Conservation (phyloP, 1,140 invertebrate species). For the Meloidogyne hapla region DNA sequence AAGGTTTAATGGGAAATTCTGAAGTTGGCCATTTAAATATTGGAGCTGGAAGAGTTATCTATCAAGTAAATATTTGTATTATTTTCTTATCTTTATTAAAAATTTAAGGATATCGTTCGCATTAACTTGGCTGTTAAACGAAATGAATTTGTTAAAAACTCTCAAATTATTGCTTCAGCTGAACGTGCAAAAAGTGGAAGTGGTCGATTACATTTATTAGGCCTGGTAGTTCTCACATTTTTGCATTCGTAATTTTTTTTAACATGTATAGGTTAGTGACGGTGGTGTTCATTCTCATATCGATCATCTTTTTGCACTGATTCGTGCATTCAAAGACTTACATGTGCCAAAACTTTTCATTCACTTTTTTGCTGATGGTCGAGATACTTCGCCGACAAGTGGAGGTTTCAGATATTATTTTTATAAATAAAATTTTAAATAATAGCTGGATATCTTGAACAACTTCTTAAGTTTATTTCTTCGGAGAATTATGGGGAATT, state of each 20-base stretch:
- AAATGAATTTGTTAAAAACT: conserved; percentile 64
- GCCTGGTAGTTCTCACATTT: conserved; percentile 52
- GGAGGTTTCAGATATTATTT: conserved; percentile 50
- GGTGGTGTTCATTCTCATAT: conserved; percentile 69
- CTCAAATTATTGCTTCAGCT: conserved; percentile 61
- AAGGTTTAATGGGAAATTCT: conserved; percentile 68
- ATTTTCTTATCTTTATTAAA: background rate
- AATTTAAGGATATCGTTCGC: conserved; percentile 65
- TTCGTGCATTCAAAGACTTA: conserved; percentile 64
- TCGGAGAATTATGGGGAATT: conserved; percentile 65
- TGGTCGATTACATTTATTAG: conserved; percentile 66
- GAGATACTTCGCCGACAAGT: conserved; percentile 67
- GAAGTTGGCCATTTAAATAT: conserved; percentile 69
- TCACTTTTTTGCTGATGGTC: conserved; percentile 68
- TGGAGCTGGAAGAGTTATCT: conserved; percentile 68
- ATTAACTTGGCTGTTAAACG: conserved; percentile 65
- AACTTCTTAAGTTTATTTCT: conserved; percentile 54
- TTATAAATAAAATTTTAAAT: conserved; percentile 8
- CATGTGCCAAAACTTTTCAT: conserved; percentile 66
- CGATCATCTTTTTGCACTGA: conserved; percentile 66
- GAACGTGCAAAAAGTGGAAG: conserved; percentile 63
- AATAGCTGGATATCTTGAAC: conserved; percentile 60
- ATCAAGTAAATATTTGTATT: conserved; percentile 62
- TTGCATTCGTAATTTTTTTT: conserved; percentile 8
- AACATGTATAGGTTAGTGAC: conserved; percentile 67